phyloP scores from a whole-genome alignment of 2,888 invertebrate species.

The Acleris literana region DNA sequence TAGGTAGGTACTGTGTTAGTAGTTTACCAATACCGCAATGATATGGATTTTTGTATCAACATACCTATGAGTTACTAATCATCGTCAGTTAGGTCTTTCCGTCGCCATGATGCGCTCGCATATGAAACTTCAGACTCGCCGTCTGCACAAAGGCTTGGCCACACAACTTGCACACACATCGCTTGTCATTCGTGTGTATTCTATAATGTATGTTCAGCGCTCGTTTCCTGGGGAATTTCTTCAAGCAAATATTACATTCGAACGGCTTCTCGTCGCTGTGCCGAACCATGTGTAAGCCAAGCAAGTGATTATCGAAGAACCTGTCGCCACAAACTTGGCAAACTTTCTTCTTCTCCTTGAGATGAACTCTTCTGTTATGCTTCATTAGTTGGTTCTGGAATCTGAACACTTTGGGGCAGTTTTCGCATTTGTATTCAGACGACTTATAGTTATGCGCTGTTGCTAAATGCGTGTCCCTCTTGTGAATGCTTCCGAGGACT shows the following conservation, averaged over 20 bases:
- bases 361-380: conserved; percentile 38
- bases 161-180: conserved; percentile 59
- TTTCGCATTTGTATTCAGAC: conserved; percentile 33
- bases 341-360: conserved; percentile 38
- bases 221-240: conserved; percentile 45
- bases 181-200: conserved; percentile 64
- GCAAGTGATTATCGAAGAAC: conserved; percentile 40
- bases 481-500: conserved; percentile 25
- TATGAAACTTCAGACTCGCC: conserved; percentile 55
- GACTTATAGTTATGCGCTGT: conserved; percentile 19
- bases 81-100: neutral
- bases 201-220: conserved; percentile 51
- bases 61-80: neutral
- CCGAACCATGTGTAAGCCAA: conserved; percentile 55
- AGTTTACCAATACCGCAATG: no score
- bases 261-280: conserved; percentile 56
- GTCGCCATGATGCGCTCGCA: conserved; percentile 50
- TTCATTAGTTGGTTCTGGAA: conserved; percentile 33
- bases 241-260: conserved; percentile 50
- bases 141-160: conserved; percentile 59
- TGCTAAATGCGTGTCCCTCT: conserved; percentile 25
- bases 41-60: no score
- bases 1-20: no score
- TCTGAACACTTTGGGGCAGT: conserved; percentile 42
- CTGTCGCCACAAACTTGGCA: conserved; percentile 38